Evolutionary conservation across 2,888 invertebrate species (phyloP), one percentile per base, ranked within the genome.

Genomic region (Polyommatus icarus): DNA sequence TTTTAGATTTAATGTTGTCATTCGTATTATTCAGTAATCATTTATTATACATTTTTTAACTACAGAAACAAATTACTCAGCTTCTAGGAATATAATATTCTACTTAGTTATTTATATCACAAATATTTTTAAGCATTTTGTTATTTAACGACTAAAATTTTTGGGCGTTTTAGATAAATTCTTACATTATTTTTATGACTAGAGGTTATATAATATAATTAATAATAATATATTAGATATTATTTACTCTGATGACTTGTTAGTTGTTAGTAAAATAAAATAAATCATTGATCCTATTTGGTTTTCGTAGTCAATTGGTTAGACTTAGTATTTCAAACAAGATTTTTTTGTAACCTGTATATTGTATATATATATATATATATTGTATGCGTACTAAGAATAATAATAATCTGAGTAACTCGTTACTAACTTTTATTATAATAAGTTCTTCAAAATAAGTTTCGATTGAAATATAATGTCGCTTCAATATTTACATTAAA

Each of bases 61-160:
- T 18, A 54, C 54, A 18, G 54, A 54, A 54, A 54, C 4, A 54
- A 54, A 54, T 54, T 12, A 18, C 54, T 18, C 5, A 18, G 18
- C 18, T 54, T 54, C 12, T 54, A 54, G 3, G 18, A 54, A 54
- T 54, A 54, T 54, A 54, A 18, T 6, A 54, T 54, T 54, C 18
- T 61, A 61, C 61, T 59, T 59, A 59, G 20, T 12, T 59, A 59
- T 20, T 59, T n/a, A 59, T 61, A 61, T 61, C 61, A 24, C 61
- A 24, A 61, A 61, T 24, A 61, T 61, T 61, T 61, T 61, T 61
- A 61, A 61, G 59, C 57, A n/a, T 57, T 59, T 20, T 59, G 1
- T 59, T 59, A 10, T 10, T 20, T n/a, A 59, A n/a, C 0, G 6
- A 10, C n/a, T 20, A 18, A 54, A 18, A 54, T 54, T 18, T 54